Conservation (phyloP, 2,888 invertebrate genomes). For the Dorcus hopei region DNA sequence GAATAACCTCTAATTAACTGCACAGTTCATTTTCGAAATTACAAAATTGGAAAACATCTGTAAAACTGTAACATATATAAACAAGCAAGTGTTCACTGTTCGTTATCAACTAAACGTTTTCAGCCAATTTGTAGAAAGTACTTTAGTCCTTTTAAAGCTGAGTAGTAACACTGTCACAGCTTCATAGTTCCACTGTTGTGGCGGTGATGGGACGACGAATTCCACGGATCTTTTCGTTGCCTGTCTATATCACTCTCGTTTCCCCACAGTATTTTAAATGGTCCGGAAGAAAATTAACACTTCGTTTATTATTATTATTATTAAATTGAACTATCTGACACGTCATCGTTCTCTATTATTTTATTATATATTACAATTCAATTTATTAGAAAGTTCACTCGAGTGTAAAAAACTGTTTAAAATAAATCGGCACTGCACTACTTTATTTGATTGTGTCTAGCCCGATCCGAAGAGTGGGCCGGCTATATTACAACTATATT, state of each 20-base stretch:
- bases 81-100: constrained; percentile 39
- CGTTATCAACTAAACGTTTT: constrained; percentile 29
- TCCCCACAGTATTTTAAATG: constrained; percentile 23
- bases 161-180: constrained; percentile 32
- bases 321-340: constrained; percentile 34
- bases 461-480: constrained; percentile 49
- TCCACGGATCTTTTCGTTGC: constrained; percentile 32
- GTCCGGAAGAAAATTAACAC: constrained; percentile 42
- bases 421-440: constrained; percentile 47
- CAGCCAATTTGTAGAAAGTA: constrained; percentile 44
- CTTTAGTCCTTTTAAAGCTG: constrained; percentile 28
- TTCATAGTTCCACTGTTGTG: constrained; percentile 22
- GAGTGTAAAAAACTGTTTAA: constrained; percentile 34
- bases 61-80: constrained; percentile 39
- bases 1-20: constrained; percentile 38
- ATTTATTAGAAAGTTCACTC: constrained; percentile 43
- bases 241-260: constrained; percentile 31
- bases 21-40: constrained; percentile 33
- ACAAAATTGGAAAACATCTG: constrained; percentile 41
- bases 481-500: constrained; percentile 27
- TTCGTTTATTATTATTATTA: constrained; percentile 30
- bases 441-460: constrained; percentile 34
- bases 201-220: constrained; percentile 20
- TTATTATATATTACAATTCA: constrained; percentile 39
- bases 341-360: constrained; percentile 9